Conservation (phyloP, 2,888 invertebrate genomes). For the Luffia ferchaultella region DNA sequence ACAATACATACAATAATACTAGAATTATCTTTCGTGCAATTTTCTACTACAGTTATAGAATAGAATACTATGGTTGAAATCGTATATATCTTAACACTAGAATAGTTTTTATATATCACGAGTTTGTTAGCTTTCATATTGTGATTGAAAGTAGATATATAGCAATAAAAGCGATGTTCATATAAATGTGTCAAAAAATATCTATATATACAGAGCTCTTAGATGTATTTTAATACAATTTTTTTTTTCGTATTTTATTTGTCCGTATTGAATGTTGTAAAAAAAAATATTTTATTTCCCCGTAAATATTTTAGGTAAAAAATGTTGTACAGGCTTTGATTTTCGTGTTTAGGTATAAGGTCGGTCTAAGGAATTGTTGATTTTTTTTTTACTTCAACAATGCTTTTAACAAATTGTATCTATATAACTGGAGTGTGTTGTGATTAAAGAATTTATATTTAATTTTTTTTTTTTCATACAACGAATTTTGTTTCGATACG, state of each 20-base stretch:
- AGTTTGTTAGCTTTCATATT: too few relatives aligned
- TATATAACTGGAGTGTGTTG: too few relatives aligned
- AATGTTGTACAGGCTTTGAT: background rate
- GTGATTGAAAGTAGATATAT: too few relatives aligned
- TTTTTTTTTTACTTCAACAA: slow-evolving; percentile 3
- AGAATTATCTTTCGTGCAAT: too few relatives aligned
- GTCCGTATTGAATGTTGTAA: background rate
- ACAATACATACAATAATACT: too few relatives aligned
- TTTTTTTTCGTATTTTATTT: background rate
- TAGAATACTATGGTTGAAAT: too few relatives aligned
- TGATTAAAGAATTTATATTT: too few relatives aligned
- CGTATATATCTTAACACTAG: too few relatives aligned
- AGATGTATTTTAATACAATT: background rate
- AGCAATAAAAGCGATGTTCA: background rate
- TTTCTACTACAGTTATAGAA: too few relatives aligned
- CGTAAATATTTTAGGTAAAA: background rate
- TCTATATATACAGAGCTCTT: background rate
- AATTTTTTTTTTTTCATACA: slow-evolving; percentile 5
- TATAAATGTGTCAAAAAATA: background rate
- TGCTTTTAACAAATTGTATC: too few relatives aligned
- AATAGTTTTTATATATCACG: too few relatives aligned
- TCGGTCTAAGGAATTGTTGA: slow-evolving; percentile 1
- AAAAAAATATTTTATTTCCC: background rate
- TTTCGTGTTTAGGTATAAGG: background rate
- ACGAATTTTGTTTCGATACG: slow-evolving; percentile 7